These are phyloP conservation scores for Pinctada fucata DNA, from an alignment of 2,888 invertebrate genomes.

Conservation along the genomic window DNA sequence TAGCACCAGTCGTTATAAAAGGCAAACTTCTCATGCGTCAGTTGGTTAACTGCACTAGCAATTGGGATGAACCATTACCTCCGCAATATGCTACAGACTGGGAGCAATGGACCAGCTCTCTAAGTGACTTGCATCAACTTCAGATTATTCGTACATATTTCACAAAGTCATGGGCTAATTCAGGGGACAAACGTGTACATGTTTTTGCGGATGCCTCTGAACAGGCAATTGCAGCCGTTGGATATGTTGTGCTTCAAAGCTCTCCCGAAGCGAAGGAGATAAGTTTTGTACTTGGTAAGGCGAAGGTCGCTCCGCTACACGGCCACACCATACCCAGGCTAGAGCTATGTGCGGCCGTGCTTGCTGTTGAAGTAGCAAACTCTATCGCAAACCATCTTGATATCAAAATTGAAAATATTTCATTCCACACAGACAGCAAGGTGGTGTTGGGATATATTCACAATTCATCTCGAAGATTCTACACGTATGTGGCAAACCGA, in stretches of 20 bases:
- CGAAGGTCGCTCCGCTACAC: conserved; percentile 18
- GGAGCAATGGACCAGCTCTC: conserved; percentile 38
- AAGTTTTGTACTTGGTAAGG: conserved; percentile 52
- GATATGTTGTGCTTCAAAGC: conserved; percentile 45
- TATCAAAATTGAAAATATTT: conserved; percentile 14
- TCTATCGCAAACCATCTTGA: conserved; percentile 26
- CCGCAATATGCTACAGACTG: conserved; percentile 18
- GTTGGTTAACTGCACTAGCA: conserved; percentile 22
- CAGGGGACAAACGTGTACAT: conserved; percentile 23
- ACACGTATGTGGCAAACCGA: conserved; percentile 43
- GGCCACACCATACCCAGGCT: conserved; percentile 50
- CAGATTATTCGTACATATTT: conserved; percentile 29
- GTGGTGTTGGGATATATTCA: conserved; percentile 44
- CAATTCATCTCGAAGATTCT: conserved; percentile 42
- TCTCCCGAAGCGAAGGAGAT: conserved; percentile 27
- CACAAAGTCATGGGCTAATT: neutral
- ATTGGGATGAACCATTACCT: conserved; percentile 48
- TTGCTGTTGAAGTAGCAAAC: conserved; percentile 41
- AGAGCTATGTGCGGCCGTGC: conserved; percentile 48
- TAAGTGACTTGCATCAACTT: conserved; percentile 23
- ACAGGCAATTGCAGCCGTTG: conserved; percentile 47
- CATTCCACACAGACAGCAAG: conserved; percentile 44
- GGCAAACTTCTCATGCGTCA: conserved; percentile 42
- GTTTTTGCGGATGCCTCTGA: conserved; percentile 54
- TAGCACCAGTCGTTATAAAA: conserved; percentile 39